A percentile compares a stretch with the other conserved stretches of the same genome.
These are phyloP conservation scores for Leptinotarsa tumamoca DNA, from an alignment of 2,888 invertebrate species.

Conservation along the genomic window DNA sequence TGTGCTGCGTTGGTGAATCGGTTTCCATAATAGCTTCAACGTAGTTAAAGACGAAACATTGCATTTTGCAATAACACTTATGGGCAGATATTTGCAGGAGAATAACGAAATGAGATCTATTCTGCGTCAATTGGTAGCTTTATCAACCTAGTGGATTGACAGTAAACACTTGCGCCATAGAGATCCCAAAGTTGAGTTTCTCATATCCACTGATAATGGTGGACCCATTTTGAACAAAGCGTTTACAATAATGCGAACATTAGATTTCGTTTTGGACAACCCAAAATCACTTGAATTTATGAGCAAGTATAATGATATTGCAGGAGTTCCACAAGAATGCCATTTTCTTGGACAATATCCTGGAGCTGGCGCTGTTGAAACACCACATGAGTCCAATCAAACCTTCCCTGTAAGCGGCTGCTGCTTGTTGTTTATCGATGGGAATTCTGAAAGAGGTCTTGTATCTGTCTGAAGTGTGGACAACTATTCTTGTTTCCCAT, in stretches of 20 bases:
- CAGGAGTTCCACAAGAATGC: constrained; percentile 51
- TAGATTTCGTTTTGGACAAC: not conserved
- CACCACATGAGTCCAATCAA: constrained; percentile 81
- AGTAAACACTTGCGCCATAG: not conserved
- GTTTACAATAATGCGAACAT: not conserved
- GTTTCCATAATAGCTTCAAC: not conserved
- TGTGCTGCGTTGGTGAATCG: not conserved
- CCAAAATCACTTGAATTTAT: not conserved
- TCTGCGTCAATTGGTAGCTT: not conserved
- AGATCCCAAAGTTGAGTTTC: not conserved
- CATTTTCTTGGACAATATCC: constrained; percentile 78
- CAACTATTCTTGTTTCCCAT: constrained; percentile 79
- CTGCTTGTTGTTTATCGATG: constrained; percentile 80
- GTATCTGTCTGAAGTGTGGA: constrained; percentile 74
- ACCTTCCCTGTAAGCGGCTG: constrained; percentile 88
- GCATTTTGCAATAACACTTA: not conserved
- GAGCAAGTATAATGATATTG: not conserved
- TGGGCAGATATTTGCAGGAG: not conserved
- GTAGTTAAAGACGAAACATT: not conserved
- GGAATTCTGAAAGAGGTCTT: constrained; percentile 69
- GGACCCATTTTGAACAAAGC: not conserved
- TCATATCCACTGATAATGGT: not conserved
- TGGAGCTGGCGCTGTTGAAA: constrained; percentile 86
- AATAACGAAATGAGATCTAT: not conserved
- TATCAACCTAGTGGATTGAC: not conserved